Base-by-base conservation (phyloP, 1,140 invertebrate species). In the Amphibalanus amphitrite region DNA sequence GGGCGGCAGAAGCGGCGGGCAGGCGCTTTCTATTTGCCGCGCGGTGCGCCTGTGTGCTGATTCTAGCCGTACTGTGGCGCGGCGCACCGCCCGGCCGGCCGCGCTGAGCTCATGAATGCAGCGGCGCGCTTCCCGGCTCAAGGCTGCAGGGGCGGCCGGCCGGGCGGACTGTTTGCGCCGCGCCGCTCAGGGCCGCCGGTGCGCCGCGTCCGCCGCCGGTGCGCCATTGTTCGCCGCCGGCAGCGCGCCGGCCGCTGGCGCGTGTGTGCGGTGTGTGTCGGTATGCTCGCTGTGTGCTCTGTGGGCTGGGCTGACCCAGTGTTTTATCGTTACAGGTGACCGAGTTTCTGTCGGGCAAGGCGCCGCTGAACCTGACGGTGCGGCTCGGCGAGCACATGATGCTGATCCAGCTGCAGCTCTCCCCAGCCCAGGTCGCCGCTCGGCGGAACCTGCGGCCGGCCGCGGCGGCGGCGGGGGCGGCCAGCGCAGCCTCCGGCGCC, bases 361-460 rank as follows among this genome's bases (percentile, higher is more conserved):
- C 92, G 30, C 94, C 94, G 25, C 81, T 97, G 29, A 95, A 95
- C 80, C 82, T 97, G 69, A 95, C 92, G 65, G 95, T 96, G 91
- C 86, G 92, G 72, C 82, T 96, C 23, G 93, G 93, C 29, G 93
- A 96, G 79, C 93, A 96, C 82, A 94, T 96, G 90, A 95, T 96
- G 93, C 85, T 96, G 71, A 95, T 97, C 72, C 93, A 96, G 80
- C 82, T 96, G 64, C 93, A 96, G 79, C 81, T 97, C 70, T 94
- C 91, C 68, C 94, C 92, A 23, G 87, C 93, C 3, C 85, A 84
- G 23, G 83, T 80, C n/a, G 74, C 47, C 20, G 71, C 72, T 23
- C 65, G 69, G 26, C 69, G 74, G 28, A 76, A 74, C 30, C 69
- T 72, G 29, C 47, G 28, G 28, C 74, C 77, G 15, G 74, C 75